Percentiles rank a stretch among this genome's conserved stretches.
phyloP scores from a whole-genome alignment of 2,113 vertebrate genomes.

The Globicephala melas region DNA sequence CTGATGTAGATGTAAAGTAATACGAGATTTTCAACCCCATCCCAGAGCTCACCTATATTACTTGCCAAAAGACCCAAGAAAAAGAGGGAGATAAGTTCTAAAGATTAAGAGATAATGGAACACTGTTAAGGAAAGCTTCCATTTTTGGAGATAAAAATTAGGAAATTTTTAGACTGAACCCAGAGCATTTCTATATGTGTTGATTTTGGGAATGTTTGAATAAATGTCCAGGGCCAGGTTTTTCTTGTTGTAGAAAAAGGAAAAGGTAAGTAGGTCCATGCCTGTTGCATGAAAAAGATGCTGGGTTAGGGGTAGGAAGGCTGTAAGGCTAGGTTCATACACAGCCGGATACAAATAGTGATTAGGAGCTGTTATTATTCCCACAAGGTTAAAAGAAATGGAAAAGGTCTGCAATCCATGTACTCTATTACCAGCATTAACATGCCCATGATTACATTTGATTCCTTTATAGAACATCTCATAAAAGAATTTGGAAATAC shows the following conservation, averaged over 20 bases:
- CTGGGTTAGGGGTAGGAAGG: background rate
- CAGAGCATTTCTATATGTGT: background rate
- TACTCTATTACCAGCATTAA: constrained; percentile 54
- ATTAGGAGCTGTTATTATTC: constrained; percentile 58
- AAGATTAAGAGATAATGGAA: background rate
- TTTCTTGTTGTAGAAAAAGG: background rate
- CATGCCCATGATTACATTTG: constrained; percentile 33
- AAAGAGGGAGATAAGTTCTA: constrained; percentile 33
- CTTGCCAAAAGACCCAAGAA: constrained; percentile 16
- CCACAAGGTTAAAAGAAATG: constrained; percentile 62
- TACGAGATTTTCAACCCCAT: background rate
- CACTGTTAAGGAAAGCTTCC: background rate
- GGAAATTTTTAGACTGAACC: background rate
- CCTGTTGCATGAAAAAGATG: background rate
- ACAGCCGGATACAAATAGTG: constrained; percentile 41
- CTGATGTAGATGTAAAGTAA: background rate
- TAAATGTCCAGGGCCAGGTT: background rate
- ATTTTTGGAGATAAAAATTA: background rate
- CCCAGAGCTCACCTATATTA: background rate
- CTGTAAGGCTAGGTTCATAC: constrained; percentile 39
- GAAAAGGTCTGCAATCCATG: constrained; percentile 51
- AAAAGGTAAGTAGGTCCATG: background rate
- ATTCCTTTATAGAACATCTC: constrained; percentile 62
- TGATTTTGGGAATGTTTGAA: background rate
- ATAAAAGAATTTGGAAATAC: constrained; percentile 34